These are phyloP conservation scores for Apis florea DNA, from an alignment of 1,140 invertebrate species.

Conservation along the genomic window DNA sequence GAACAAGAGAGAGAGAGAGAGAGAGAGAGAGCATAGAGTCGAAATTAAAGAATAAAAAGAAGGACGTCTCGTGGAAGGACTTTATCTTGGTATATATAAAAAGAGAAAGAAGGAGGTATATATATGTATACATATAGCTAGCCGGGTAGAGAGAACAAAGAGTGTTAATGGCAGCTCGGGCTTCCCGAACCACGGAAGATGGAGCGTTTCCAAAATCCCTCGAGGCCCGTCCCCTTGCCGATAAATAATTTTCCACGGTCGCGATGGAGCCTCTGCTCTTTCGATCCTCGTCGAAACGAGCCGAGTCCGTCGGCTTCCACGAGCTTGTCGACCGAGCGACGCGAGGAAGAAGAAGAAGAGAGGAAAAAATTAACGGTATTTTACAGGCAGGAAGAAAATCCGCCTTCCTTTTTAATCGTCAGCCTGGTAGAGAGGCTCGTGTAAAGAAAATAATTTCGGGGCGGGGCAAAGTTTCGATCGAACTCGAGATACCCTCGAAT, in stretches of 20 bases:
- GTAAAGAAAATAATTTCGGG: not conserved
- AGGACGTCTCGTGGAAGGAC: conserved; percentile 42
- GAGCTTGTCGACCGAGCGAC: conserved; percentile 16
- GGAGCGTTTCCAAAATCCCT: conserved; percentile 57
- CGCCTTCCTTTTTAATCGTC: not conserved
- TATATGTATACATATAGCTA: not conserved
- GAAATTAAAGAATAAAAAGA: conserved; percentile 55
- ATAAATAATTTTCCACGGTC: conserved; percentile 65
- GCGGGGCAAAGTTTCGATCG: not conserved
- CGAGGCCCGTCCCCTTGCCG: conserved; percentile 21
- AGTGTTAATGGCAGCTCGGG: conserved; percentile 52
- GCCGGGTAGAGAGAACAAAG: not conserved
- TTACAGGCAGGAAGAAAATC: not conserved
- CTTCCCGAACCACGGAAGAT: conserved; percentile 46
- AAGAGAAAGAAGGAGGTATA: not conserved
- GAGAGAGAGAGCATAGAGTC: too few species aligned
- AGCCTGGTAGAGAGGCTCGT: too few species aligned
- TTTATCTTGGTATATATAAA: conserved; percentile 15
- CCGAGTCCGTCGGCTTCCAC: conserved; percentile 8
- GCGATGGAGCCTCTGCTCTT: conserved; percentile 5
- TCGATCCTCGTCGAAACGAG: conserved; percentile 58
- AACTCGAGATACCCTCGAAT: not conserved
- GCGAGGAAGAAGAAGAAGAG: not conserved
- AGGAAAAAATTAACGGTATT: not conserved
- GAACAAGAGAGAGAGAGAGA: too few species aligned